Evolutionary conservation across 2,888 invertebrate genomes (phyloP).

Genomic region (Galerucella pusilla): DNA sequence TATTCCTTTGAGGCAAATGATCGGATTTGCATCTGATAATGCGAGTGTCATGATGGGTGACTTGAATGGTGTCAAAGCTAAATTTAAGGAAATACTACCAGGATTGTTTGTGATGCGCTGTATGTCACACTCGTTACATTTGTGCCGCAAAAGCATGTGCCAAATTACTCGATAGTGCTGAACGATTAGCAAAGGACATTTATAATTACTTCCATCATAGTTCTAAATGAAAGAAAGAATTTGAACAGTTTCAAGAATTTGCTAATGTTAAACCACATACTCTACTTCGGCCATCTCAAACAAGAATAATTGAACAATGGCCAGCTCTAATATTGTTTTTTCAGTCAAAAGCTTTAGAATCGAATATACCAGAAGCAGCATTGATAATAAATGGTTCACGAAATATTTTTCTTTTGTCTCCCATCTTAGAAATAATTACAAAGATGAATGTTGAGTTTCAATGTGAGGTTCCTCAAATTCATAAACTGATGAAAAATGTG

Average conservation of each 20-base stretch:
- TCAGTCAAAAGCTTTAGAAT: slow-evolving; percentile 2
- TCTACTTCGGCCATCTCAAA: slow-evolving; percentile 6
- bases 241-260: slow-evolving; percentile 7
- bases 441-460: no score
- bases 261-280: slow-evolving; percentile 16
- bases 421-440: slow-evolving; percentile 6
- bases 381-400: slow-evolving; percentile 5
- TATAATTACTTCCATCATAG: slow-evolving; percentile 13
- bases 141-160: slow-evolving; percentile 26
- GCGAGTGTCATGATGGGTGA: no score
- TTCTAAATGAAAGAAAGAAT: slow-evolving; percentile 13
- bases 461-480: no score
- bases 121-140: slow-evolving; percentile 21
- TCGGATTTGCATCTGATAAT: no score
- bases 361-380: slow-evolving; percentile 7
- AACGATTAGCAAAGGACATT: slow-evolving; percentile 10
- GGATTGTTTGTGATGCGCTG: slow-evolving; percentile 22
- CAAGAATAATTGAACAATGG: slow-evolving; percentile 14
- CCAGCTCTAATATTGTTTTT: slow-evolving; percentile 10
- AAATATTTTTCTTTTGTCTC: slow-evolving; percentile 11
- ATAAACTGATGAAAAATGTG: background rate
- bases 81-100: slow-evolving; percentile 15
- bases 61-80: no score
- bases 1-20: no score
- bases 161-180: slow-evolving; percentile 3